Evolutionary conservation across 1,140 invertebrate species (phyloP), one percentile per base, ranked within the genome.

Genomic region (Pseudomyrmex dendroicus): DNA sequence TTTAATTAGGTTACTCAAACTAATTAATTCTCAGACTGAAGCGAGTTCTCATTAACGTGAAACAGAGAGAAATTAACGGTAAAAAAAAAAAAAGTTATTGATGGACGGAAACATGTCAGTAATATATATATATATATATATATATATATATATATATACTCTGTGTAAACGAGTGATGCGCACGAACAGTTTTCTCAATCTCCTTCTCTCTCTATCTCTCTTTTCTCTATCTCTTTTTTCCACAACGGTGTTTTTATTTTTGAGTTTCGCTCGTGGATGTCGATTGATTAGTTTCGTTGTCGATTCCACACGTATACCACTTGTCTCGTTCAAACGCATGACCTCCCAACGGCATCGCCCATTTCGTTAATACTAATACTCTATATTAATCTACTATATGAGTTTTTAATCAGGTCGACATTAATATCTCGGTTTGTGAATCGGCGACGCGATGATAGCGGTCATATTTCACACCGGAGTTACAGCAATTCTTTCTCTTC

Each of bases 1-100:
- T 89, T 89, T 89, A 85, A 89, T 85, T 68, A 57, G 84, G 67
- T 83, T 88, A 83, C 54, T 88, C 84, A 85, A 89, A 88, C 84
- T 89, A 89, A 88, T 89, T 88, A 88, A 88, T 89, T 88, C 87
- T 70, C 57, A 56, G 25, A 20, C 17, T n/a, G 66, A 48, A 52
- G 25, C 10, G 54, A 13, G 15, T 62, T 68, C 77, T 87, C 86
- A 61, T 88, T 85, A 78, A 88, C 56, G 70, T 73, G 73, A 83
- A 73, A 78, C 62, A 73, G 67, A 78, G 50, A 73, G 54, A 35
- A 54, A 89, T 88, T 78, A 68, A 85, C 62, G 77, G 66, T 12
- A 54, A 50, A 82, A 82, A 56, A n/a, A n/a, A 50, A 82, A 82
- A 82, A 63, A 57, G 57, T 66, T 64, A 74, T 86, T 61, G 84